Evolutionary conservation across 2,888 invertebrate species (phyloP), one percentile per base, ranked within the genome.

Genomic region (Pammene aurita): DNA sequence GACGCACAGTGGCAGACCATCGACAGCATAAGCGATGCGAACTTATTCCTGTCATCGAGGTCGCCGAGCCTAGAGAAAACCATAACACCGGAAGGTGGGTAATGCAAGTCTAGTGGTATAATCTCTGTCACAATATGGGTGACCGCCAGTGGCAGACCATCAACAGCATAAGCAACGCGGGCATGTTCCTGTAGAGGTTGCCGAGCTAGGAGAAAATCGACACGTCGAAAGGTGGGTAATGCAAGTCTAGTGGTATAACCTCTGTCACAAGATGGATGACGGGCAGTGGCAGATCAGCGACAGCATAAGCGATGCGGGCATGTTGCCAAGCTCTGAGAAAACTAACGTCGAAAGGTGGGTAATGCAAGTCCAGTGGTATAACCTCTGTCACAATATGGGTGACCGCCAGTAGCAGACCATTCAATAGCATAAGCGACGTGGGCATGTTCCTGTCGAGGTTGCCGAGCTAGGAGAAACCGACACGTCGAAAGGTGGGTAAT

Each of bases 1-100:
- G 80, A 75, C 2, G 72, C 77, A 0, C 75, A 76, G 6, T 88
- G 88, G 87, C 84, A 83, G 54, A 80, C 75, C 62, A 71, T 88
- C 18, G 81, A 88, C 10, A 80, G 78, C 42, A 61, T 75, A 14
- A 80, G 81, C 2, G 84, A 88, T 5, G 74, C 86, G 61, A 84
- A 88, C 11, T 42, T 63, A 11, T 63, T 54, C 11, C 11, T 63
- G 7, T 6, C 6, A 6, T 11, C 34, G 34, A 13, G 52, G 34
- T 2, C 7, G 34, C 2, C 52, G n/a, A 52, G 34, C n/a, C 34
- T 13, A 10, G 34, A 11, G 10, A 2, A 0, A 35, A 16, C 14
- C 16, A 7, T 14, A 13, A 35, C 11, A 2, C 9, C 7, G 13
- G 34, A 34, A 61, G 34, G 52, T 52, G 26, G 13, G 34, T 34